phyloP scores from a whole-genome alignment of 2,888 invertebrate genomes.

The Cordilura impudica region DNA sequence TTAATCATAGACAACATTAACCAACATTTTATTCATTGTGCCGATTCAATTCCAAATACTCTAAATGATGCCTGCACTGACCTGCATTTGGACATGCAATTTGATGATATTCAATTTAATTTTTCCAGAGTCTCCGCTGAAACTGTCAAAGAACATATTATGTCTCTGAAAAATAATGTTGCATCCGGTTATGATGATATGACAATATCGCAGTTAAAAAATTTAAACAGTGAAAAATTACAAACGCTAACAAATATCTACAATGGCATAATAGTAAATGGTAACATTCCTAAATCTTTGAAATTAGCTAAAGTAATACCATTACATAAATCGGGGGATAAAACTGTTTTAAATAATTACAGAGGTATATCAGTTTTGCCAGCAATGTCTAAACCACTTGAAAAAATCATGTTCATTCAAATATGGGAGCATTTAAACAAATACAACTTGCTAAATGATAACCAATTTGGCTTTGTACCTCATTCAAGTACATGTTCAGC shows the following conservation, averaged over 20 bases:
- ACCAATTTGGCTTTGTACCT: background rate
- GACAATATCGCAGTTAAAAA: background rate
- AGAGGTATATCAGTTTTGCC: conserved; percentile 1
- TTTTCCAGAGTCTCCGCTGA: background rate
- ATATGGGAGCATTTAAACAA: no score
- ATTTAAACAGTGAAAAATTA: conserved; percentile 1
- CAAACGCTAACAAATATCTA: background rate
- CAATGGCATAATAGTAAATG: conserved; percentile 1
- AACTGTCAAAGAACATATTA: conserved; percentile 7
- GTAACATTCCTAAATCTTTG: no score
- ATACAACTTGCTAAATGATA: conserved; percentile 7
- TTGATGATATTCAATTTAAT: no score
- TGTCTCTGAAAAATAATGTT: conserved; percentile 10
- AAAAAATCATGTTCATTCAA: background rate
- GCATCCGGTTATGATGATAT: background rate
- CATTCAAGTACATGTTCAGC: background rate
- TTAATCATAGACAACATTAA: conserved; percentile 1
- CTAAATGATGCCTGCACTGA: no score
- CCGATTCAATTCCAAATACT: no score
- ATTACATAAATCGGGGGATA: no score
- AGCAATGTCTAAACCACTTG: conserved; percentile 1
- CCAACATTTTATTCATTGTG: conserved; percentile 7
- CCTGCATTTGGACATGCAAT: no score
- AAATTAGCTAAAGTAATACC: no score
- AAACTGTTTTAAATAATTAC: conserved; percentile 3